A percentile compares a stretch with the other conserved stretches of the same genome.
phyloP scores from a whole-genome alignment of 2,113 vertebrate genomes.

The Nothocercus julius region DNA sequence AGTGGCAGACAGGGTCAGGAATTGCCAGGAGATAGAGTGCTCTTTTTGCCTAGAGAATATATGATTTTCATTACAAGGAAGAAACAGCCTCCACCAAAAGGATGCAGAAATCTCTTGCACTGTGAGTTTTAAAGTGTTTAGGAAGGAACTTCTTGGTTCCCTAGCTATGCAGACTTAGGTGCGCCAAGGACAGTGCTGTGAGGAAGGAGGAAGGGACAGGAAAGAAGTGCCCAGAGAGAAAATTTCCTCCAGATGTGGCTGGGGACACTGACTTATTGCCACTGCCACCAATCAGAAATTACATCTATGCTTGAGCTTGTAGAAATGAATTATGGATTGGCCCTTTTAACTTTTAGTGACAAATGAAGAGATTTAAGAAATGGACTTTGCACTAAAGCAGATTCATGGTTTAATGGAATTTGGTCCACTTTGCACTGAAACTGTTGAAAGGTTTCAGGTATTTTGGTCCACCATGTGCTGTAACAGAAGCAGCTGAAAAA shows the following conservation, averaged over 20 bases:
- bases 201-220: background rate
- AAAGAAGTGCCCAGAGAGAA: background rate
- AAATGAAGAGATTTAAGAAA: background rate
- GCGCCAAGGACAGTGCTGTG: background rate
- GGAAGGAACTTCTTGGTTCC: background rate
- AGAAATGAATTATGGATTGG: background rate
- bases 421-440: background rate
- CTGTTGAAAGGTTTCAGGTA: background rate
- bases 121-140: background rate
- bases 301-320: background rate
- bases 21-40: background rate
- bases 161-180: background rate
- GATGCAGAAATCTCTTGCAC: background rate
- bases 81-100: background rate
- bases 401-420: background rate
- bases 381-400: background rate
- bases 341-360: background rate
- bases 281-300: background rate
- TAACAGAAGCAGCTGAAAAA: background rate
- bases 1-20: background rate
- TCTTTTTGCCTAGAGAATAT: background rate
- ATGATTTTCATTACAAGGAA: background rate
- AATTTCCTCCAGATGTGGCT: background rate
- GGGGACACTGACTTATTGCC: background rate
- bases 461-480: background rate